Evolutionary conservation across 2,797 vertebrate genomes (phyloP).

Genomic region (Gobio occitaniae): DNA sequence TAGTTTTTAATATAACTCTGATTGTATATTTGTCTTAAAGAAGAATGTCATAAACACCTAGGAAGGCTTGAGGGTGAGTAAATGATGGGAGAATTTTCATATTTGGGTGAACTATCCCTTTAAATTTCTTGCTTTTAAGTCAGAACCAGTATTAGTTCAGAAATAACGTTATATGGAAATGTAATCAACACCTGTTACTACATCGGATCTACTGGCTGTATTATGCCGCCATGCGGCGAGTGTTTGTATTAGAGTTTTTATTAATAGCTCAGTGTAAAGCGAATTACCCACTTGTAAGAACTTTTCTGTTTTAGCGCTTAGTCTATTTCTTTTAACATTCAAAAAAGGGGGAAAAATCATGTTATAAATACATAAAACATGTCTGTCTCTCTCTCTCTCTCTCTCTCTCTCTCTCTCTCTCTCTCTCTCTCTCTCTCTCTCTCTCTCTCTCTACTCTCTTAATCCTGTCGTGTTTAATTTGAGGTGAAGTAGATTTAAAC

Average conservation of each 20-base stretch:
- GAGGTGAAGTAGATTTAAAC: slow-evolving; percentile 29
- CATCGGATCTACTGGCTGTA: too few relatives aligned
- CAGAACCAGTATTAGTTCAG: background rate
- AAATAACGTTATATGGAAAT: background rate
- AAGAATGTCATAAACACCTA: too few relatives aligned
- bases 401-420: slow-evolving; percentile 2
- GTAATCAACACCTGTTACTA: background rate
- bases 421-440: background rate
- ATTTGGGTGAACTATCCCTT: too few relatives aligned
- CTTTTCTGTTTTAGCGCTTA: background rate
- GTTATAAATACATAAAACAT: background rate
- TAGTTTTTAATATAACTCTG: too few relatives aligned
- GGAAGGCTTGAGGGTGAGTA: too few relatives aligned
- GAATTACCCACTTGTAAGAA: background rate
- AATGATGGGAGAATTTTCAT: too few relatives aligned
- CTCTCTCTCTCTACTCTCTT: background rate
- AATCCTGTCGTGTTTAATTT: slow-evolving; percentile 32
- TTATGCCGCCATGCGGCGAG: background rate
- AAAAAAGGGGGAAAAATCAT: accelerated
- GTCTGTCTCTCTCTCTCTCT: background rate
- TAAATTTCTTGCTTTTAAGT: background rate
- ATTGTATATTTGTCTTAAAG: too few relatives aligned
- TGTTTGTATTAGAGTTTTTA: background rate
- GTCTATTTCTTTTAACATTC: background rate
- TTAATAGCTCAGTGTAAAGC: background rate